A percentile compares a stretch with the other conserved stretches of the same genome.
Conservation (phyloP, 2,113 vertebrate species). For the Hippopotamus amphibius region DNA sequence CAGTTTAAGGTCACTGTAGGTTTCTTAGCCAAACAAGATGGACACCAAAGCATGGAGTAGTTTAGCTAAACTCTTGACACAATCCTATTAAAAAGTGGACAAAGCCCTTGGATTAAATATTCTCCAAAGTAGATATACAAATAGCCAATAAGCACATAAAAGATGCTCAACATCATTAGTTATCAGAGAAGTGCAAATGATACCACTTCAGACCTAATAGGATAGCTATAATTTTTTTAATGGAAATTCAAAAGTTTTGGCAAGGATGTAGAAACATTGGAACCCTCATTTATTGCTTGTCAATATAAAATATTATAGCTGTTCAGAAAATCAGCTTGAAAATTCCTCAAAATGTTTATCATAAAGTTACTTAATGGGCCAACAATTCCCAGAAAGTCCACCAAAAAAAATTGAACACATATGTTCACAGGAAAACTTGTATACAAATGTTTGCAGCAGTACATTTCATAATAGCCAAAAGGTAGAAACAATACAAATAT, state of each 20-base stretch:
- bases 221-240: not conserved
- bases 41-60: not conserved
- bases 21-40: not conserved
- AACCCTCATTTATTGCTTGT: not conserved
- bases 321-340: not conserved
- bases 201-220: not conserved
- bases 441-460: not conserved
- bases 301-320: not conserved
- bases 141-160: not conserved
- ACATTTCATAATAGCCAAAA: not conserved
- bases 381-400: not conserved
- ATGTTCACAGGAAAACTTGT: not conserved
- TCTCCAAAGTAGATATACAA: not conserved
- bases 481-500: not conserved
- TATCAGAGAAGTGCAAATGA: not conserved
- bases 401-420: not conserved
- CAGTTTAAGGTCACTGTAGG: not conserved
- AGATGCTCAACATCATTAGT: not conserved
- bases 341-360: not conserved
- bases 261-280: not conserved
- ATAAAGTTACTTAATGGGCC: not conserved
- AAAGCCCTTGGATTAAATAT: not conserved
- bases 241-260: not conserved
- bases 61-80: not conserved
- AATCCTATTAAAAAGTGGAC: not conserved